Conservation (phyloP, 2,797 vertebrate species). For the Brachyalestes nurse region DNA sequence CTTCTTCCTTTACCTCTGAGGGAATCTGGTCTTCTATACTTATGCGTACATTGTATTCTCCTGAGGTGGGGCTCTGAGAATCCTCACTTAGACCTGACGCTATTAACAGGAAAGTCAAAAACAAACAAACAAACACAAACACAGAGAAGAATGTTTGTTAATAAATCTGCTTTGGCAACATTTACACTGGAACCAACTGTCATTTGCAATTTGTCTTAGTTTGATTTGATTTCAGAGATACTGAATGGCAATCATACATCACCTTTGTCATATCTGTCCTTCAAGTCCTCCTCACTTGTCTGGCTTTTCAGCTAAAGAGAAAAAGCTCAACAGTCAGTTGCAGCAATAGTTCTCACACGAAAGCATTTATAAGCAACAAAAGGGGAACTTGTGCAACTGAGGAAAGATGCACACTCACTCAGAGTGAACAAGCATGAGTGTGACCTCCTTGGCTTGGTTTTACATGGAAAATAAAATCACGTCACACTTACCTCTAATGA, state of each 20-base stretch:
- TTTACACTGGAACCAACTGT: neutral
- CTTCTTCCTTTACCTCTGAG: conserved; percentile 7
- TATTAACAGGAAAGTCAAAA: conserved; percentile 1
- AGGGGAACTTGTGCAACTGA: conserved; percentile 30
- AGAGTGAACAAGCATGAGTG: neutral
- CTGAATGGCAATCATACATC: conserved; percentile 14
- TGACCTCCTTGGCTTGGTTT: neutral
- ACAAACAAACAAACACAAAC: neutral
- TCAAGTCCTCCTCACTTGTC: conserved; percentile 62
- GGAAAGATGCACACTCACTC: neutral
- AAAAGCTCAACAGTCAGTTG: conserved; percentile 10
- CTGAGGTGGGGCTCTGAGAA: conserved; percentile 60
- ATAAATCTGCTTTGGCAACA: neutral
- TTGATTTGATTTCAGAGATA: no score
- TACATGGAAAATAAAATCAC: neutral
- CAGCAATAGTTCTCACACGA: conserved; percentile 5
- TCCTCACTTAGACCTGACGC: conserved; percentile 67
- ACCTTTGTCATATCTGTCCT: conserved; percentile 68
- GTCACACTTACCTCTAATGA: conserved; percentile 77
- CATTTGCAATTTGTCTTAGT: no score
- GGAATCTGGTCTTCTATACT: conserved; percentile 31
- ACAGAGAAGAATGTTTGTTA: neutral
- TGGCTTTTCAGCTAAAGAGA: conserved; percentile 58
- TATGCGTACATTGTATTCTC: conserved; percentile 53
- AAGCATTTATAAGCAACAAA: neutral